Evolutionary conservation across 1,140 invertebrate species (phyloP).

Genomic region (Nephila pilipes): DNA sequence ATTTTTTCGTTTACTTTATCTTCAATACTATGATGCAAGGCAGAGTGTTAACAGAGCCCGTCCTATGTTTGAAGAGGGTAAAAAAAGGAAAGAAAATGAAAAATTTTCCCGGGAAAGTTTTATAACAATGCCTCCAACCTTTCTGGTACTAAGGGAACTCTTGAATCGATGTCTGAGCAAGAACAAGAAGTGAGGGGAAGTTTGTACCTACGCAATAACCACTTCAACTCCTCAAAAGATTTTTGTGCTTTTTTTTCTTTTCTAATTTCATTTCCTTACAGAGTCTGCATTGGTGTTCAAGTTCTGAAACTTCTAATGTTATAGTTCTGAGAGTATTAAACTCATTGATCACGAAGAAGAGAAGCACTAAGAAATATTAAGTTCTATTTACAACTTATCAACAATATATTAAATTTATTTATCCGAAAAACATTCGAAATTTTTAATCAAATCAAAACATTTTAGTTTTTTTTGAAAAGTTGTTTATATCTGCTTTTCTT

Average conservation of each 20-base stretch:
- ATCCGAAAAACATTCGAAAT: too few species aligned
- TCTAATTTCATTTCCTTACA: background rate
- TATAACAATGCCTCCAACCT: constrained; percentile 33
- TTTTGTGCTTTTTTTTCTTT: background rate
- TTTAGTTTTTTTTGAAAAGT: too few species aligned
- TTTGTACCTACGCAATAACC: background rate
- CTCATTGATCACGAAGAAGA: too few species aligned
- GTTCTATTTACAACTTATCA: too few species aligned
- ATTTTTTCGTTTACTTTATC: constrained; percentile 20
- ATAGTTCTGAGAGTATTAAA: background rate
- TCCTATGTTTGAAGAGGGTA: constrained; percentile 34
- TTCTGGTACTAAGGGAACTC: background rate
- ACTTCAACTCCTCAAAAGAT: constrained; percentile 2
- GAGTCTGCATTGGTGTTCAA: background rate
- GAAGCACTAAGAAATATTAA: too few species aligned
- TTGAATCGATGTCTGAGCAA: constrained; percentile 6
- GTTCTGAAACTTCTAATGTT: background rate
- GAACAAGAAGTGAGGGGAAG: background rate
- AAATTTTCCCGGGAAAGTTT: background rate
- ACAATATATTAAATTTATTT: too few species aligned
- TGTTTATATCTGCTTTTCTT: too few species aligned
- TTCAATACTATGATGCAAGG: constrained; percentile 38
- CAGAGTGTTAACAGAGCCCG: constrained; percentile 44
- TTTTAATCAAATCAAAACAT: too few species aligned
- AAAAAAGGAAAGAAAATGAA: constrained; percentile 36